A percentile compares a stretch with the other conserved stretches of the same genome.
Evolutionary conservation across 2,113 vertebrate species (phyloP).

Genomic region (Tapirus terrestris): DNA sequence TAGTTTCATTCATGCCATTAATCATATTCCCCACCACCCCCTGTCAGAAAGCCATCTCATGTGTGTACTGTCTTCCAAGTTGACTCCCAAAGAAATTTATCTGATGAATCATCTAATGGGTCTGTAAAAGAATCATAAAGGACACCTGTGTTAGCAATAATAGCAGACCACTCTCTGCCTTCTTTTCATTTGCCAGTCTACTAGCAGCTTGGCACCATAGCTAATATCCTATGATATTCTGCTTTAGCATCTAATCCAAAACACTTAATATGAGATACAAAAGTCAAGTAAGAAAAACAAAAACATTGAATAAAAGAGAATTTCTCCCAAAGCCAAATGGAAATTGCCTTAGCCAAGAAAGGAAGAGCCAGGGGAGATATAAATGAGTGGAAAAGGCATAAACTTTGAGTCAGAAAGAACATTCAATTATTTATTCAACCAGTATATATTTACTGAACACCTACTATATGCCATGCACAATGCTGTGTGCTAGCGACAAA

Average conservation of each 20-base stretch:
- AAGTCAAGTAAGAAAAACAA: slow-evolving; percentile 41
- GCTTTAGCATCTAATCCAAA: slow-evolving; percentile 36
- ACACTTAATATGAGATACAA: slow-evolving; percentile 1
- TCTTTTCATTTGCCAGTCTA: neutral
- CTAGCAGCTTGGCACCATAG: neutral
- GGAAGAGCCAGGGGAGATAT: neutral
- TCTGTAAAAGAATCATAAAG: slow-evolving; percentile 5
- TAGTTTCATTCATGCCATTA: neutral
- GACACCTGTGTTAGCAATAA: neutral
- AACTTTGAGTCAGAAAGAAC: neutral
- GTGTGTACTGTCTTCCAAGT: neutral
- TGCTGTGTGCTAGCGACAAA: neutral
- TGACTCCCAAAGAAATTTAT: slow-evolving; percentile 51
- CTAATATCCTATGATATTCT: slow-evolving; percentile 18
- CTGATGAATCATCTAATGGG: slow-evolving; percentile 12
- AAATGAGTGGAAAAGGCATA: neutral
- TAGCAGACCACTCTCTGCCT: neutral
- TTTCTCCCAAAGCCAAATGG: neutral
- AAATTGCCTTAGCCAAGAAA: neutral
- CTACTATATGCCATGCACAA: neutral
- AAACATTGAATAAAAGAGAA: slow-evolving; percentile 7
- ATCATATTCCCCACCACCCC: neutral
- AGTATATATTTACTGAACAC: neutral
- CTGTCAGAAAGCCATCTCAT: neutral
- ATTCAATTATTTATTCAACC: neutral